Evolutionary conservation across 2,888 invertebrate genomes (phyloP), one percentile per base, ranked within the genome.

Genomic region (Ischnus inquisitorius): DNA sequence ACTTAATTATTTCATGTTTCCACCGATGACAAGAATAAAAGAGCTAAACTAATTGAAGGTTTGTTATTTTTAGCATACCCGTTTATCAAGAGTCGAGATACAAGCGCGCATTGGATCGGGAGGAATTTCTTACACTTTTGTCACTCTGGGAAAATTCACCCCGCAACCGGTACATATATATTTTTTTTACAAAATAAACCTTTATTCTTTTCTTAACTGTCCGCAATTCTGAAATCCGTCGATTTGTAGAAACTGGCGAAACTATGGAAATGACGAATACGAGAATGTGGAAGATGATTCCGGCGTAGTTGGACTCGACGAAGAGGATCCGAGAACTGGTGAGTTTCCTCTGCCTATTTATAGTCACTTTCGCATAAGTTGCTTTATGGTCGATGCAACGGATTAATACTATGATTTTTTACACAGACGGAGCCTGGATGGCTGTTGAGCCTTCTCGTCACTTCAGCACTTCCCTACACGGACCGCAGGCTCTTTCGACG

Each of bases 101-200:
- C 85, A 94, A 94, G 86, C 91, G 94, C 6, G 93, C 85, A 79
- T 78, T 92, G 43, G 91, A 93, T 80, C 93, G 93, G 2, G 93
- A 93, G 54, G 93, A 93, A 62, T 88, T 94, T n/a, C 80, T 93
- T 46, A 90, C 93, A 10, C 89, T 94, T 2, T 87, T 94, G n/a
- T 90, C 92, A 0, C 88, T 93, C 34, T 92, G 92, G 92, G 93
- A 94, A 85, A 92, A 92, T 74, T 92, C 93, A 51, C 92, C 92
- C 39, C 91, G 91, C 16, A 93, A 92, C 60, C 86, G 89, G 91
- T 89, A 89, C 89, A 54, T 77, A 88, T 22, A 0, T 68, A 62
- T 12, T 34, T 28, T 51, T 54, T 72, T n/a, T 4, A 3, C 28
- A 8, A 3, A 2, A n/a, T 57, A 48, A 34, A 39, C 41, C 25